Conservation (phyloP, 2,888 invertebrate genomes). For the Cataglyphis albicans region DNA sequence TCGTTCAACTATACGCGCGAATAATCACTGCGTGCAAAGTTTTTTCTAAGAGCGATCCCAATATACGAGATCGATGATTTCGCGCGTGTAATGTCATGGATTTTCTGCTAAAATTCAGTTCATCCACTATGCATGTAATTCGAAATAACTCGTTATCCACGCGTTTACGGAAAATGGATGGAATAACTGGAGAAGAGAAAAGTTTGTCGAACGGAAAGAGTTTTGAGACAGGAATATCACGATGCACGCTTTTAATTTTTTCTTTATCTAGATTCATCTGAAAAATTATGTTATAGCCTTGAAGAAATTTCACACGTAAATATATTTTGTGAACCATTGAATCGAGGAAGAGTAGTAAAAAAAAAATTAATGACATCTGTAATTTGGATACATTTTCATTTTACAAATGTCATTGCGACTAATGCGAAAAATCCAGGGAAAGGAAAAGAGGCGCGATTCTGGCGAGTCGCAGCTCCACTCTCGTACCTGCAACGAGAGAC, state of each 20-base stretch:
- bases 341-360: not conserved
- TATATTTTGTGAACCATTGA: not conserved
- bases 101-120: not conserved
- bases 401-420: slow-evolving; percentile 15
- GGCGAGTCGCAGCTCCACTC: not conserved
- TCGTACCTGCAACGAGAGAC: slow-evolving; percentile 38
- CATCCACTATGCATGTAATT: slow-evolving; percentile 3
- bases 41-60: slow-evolving; percentile 29
- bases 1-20: slow-evolving; percentile 11
- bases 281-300: not conserved
- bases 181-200: not conserved
- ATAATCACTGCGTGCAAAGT: not conserved
- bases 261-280: not conserved
- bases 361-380: slow-evolving; percentile 31
- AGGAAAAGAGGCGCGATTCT: not conserved
- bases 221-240: not conserved
- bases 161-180: not conserved
- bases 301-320: not conserved
- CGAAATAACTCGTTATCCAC: slow-evolving; percentile 1
- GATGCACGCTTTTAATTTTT: not conserved
- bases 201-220: not conserved
- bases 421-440: not conserved
- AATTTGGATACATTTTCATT: slow-evolving; percentile 16
- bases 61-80: slow-evolving; percentile 4
- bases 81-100: not conserved